phyloP scores from a whole-genome alignment of 2,888 invertebrate genomes.

The Apamea crenata region DNA sequence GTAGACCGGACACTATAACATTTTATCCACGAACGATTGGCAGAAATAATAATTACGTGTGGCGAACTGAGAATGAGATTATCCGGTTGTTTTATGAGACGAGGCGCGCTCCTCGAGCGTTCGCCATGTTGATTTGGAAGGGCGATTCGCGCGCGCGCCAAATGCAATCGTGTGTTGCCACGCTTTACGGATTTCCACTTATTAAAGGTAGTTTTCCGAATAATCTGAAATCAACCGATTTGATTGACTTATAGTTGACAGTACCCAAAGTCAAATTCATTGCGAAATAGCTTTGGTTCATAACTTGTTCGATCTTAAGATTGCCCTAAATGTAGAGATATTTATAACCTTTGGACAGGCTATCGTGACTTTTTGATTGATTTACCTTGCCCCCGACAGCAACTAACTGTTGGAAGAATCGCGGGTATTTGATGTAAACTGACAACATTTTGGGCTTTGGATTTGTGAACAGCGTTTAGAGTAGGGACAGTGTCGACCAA shows the following conservation, averaged over 20 bases:
- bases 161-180: constrained; percentile 76
- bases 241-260: no score
- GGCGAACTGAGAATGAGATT: constrained; percentile 70
- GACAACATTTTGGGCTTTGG: no score
- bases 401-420: neutral
- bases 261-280: neutral
- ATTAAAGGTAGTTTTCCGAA: neutral
- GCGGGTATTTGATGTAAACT: neutral
- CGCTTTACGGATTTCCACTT: constrained; percentile 37
- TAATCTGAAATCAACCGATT: neutral
- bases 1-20: constrained; percentile 81
- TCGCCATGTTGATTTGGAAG: constrained; percentile 86
- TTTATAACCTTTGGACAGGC: neutral
- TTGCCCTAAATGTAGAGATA: no score
- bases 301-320: neutral
- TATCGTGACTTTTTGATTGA: neutral
- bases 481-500: neutral
- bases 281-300: neutral
- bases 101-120: constrained; percentile 83
- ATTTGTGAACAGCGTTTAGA: neutral
- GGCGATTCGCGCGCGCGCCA: constrained; percentile 88
- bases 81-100: constrained; percentile 79
- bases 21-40: constrained; percentile 75
- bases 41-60: constrained; percentile 58
- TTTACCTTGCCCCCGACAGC: neutral